phyloP scores from a whole-genome alignment of 2,888 invertebrate genomes.

The Athetis lepigone region DNA sequence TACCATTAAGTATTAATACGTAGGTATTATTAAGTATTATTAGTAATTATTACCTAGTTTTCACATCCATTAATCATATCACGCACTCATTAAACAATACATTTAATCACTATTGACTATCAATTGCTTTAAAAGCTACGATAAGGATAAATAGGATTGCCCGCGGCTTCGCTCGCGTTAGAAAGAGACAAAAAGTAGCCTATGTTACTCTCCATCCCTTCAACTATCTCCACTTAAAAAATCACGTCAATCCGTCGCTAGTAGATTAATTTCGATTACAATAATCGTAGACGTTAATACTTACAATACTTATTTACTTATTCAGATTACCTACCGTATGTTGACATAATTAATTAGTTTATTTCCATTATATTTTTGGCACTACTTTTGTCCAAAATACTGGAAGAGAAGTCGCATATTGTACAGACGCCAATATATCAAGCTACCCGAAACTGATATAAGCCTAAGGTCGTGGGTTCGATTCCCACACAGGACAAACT shows the following conservation, averaged over 20 bases:
- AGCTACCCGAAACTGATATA: too few relatives aligned
- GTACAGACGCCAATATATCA: too few relatives aligned
- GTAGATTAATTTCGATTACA: conserved; percentile 5
- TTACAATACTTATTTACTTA: neutral
- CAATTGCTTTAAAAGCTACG: conserved; percentile 30
- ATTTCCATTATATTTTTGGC: neutral
- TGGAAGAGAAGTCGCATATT: neutral
- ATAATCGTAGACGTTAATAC: neutral
- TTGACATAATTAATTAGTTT: conserved; percentile 3
- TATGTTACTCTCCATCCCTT: too few relatives aligned
- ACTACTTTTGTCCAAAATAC: neutral
- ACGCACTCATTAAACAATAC: conserved; percentile 16
- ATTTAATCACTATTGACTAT: conserved; percentile 38
- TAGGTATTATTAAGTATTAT: too few relatives aligned
- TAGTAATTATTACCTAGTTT: neutral
- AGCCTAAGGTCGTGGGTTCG: too few relatives aligned
- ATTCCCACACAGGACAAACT: too few relatives aligned
- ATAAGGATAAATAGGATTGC: conserved; percentile 10
- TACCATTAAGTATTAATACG: too few relatives aligned
- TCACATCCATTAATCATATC: neutral
- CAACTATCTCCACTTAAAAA: too few relatives aligned
- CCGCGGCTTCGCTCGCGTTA: too few relatives aligned
- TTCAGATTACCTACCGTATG: conserved; percentile 22
- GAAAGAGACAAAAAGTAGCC: too few relatives aligned
- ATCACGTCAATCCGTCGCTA: too few relatives aligned